Conservation (phyloP, 2,888 invertebrate genomes). For the Linyphia triangularis region DNA sequence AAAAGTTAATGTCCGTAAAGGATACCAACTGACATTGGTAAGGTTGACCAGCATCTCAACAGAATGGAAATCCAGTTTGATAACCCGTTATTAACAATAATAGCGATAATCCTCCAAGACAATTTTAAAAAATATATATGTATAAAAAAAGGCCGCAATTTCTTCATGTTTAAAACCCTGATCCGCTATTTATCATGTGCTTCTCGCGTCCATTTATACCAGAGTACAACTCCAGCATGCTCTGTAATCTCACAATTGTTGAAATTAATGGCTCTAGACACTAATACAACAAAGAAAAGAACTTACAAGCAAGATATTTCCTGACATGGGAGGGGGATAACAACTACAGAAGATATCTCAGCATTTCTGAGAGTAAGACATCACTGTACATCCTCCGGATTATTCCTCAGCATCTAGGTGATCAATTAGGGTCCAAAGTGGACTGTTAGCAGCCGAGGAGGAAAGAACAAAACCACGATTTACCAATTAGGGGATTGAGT, state of each 20-base stretch:
- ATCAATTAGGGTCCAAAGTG: conserved; percentile 59
- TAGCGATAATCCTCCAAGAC: background rate
- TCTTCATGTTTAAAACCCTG: conserved; percentile 1
- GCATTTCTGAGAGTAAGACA: conserved; percentile 41
- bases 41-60: background rate
- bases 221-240: background rate
- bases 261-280: conserved; percentile 34
- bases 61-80: background rate
- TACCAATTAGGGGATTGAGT: conserved; percentile 54
- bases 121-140: background rate
- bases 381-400: conserved; percentile 4
- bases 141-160: conserved; percentile 1
- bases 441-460: conserved; percentile 10
- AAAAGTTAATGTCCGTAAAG: no score
- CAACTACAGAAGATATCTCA: background rate
- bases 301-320: conserved; percentile 2
- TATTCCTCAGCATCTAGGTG: conserved; percentile 35
- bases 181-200: conserved; percentile 14
- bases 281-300: background rate
- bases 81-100: background rate
- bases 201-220: conserved; percentile 1
- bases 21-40: background rate
- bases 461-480: conserved; percentile 47
- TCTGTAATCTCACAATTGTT: conserved; percentile 29
- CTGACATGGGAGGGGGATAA: background rate